Evolutionary conservation across 2,113 vertebrate species (phyloP), one percentile per base, ranked within the genome.

Genomic region (Penelope pileata): DNA sequence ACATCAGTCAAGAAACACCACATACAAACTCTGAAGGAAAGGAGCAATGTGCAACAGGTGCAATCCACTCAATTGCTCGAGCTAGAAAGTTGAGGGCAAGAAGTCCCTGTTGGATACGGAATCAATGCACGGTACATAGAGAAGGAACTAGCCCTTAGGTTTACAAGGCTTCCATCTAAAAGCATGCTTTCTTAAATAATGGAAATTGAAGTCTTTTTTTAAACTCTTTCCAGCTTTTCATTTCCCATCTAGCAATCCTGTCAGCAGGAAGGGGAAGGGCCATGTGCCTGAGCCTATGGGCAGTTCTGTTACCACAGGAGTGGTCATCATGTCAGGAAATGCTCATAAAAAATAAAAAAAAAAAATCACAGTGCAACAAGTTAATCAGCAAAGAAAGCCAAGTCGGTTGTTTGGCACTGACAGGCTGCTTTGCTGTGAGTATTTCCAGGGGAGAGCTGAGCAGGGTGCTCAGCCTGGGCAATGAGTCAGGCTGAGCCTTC

Each of bases 351-450:
- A n/a, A n/a, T n/a, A n/a, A n/a, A n/a, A n/a, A n/a, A n/a, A n/a
- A n/a, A 43, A 32, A 87, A 48, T 10, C 67, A 45, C 47, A 17
- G 34, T 3, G 26, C 17, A 83, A 91, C 73, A 80, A 86, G 81
- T 88, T 83, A 77, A 94, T 85, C 75, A 93, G 83, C 88, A 38
- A n/a, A 63, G 68, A 88, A 88, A 95, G 85, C n/a, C 94, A 90
- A 68, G 90, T 77, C 94, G 92, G 4, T 13, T 67, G 50, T 86
- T 85, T 69, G 84, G 75, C 34, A 87, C 59, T 56, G 53, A 73
- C 66, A 90, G 68, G 87, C 59, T 60, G 19, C 91, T 90, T 50
- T 1, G 2, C 78, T 68, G 21, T 0, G 0, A 42, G 64, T 1
- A 2, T 29, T 62, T 73, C 45, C 83, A 82, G 43, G 10, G 69